Evolutionary conservation across 2,113 vertebrate genomes (phyloP), one percentile per base, ranked within the genome.

Genomic region (Phoxinus phoxinus): DNA sequence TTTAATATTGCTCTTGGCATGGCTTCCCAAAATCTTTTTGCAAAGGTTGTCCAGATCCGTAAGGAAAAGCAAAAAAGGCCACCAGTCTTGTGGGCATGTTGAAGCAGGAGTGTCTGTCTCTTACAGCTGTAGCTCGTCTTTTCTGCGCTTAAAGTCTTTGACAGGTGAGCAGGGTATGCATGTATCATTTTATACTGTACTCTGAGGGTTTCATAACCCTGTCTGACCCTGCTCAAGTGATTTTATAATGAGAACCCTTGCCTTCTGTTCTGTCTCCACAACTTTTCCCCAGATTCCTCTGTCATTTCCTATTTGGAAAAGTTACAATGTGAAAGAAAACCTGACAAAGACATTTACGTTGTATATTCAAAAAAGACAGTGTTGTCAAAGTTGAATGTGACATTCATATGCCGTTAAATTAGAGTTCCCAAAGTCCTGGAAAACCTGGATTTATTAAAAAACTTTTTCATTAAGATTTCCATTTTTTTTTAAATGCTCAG

Each of bases 181-280:
- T 25, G 23, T 53, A n/a, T 83, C 23, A 72, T 83, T 72, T 83
- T 72, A 72, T 37, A 69, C 61, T 69, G 48, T 53, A 56, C 27
- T 30, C 63, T 46, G 30, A 37, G 81, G 81, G 46, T 67, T 51
- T 35, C 44, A 51, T 71, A 69, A 53, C 63, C 44, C 37, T 4
- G 21, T 71, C 17, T 79, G 78, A 81, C 78, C 56, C 56, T 81
- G 59, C 46, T 81, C 80, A 30, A 69, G 27, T 83, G 65, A 21
- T 72, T 83, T 53, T 72, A 56, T 72, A 72, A 83, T 83, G 67
- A 83, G 12, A 67, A 69, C 25, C 41, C 17, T 51, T 32, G 4
- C 27, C 48, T 37, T 27, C 63, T 53, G 46, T 30, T 82, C 80
- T 69, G 44, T 32, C 63, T 51, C 41, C 15, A 56, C 19, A 83